Evolutionary conservation across 1,140 invertebrate species (phyloP).

Genomic region (Brachionus angularis): DNA sequence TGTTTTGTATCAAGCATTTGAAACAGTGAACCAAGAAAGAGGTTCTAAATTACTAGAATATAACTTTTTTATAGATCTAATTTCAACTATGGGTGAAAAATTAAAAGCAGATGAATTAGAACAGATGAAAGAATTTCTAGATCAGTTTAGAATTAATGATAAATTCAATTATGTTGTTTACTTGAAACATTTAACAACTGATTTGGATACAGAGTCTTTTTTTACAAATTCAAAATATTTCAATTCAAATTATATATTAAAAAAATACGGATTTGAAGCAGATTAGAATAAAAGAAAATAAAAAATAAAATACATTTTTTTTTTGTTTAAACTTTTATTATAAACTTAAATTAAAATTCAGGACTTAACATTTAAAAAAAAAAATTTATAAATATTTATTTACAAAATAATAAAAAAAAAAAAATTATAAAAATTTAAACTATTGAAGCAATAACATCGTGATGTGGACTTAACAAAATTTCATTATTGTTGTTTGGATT

Average conservation of each 20-base stretch:
- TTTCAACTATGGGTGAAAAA: neutral
- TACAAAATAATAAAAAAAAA: constrained; percentile 17
- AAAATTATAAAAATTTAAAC: constrained; percentile 9
- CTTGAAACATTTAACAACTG: neutral
- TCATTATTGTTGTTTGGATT: constrained; percentile 13
- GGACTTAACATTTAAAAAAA: constrained; percentile 25
- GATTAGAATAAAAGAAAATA: neutral
- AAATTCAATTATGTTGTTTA: neutral
- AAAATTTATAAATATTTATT: constrained; percentile 30
- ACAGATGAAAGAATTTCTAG: neutral
- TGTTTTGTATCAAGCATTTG: neutral
- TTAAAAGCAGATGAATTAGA: constrained; percentile 16
- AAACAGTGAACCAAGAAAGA: neutral
- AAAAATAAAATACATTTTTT: neutral
- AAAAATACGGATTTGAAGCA: neutral
- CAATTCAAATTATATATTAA: neutral
- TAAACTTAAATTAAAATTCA: neutral
- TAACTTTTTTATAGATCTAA: neutral
- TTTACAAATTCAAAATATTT: neutral
- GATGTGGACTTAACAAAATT: constrained; percentile 24
- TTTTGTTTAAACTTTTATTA: constrained; percentile 1
- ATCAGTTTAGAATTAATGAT: neutral
- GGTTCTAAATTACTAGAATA: neutral
- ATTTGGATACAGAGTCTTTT: neutral
- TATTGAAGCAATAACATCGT: constrained; percentile 20